These are phyloP conservation scores for Boleophthalmus pectinirostris DNA, from an alignment of 2,113 vertebrate species.

Conservation along the genomic window DNA sequence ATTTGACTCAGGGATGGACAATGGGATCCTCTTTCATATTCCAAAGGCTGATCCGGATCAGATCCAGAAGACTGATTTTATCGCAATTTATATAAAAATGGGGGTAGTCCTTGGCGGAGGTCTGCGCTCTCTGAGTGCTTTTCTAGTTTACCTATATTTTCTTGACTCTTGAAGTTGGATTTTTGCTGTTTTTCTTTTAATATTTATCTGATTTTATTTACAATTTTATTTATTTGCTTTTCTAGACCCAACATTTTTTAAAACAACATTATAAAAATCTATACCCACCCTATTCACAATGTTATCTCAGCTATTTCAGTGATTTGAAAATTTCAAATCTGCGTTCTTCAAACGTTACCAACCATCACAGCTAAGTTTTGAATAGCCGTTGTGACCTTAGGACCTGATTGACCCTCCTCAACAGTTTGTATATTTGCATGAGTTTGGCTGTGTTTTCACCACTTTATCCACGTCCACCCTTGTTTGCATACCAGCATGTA, in stretches of 20 bases:
- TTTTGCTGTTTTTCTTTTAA: too few relatives aligned
- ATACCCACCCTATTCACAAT: neutral
- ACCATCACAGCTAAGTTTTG: neutral
- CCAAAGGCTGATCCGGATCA: too few relatives aligned
- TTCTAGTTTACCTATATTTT: too few relatives aligned
- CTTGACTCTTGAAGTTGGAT: too few relatives aligned
- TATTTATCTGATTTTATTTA: neutral
- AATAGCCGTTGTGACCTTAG: neutral
- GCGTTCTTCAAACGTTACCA: neutral
- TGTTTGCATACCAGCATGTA: slow-evolving; percentile 55
- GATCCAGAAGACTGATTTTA: too few relatives aligned
- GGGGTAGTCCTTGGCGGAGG: too few relatives aligned
- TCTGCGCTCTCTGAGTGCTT: too few relatives aligned
- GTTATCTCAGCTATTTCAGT: neutral
- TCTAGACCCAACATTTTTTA: neutral
- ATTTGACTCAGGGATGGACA: too few relatives aligned
- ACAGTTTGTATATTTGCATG: slow-evolving; percentile 39
- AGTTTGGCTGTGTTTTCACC: slow-evolving; percentile 10
- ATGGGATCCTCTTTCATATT: too few relatives aligned
- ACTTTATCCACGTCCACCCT: slow-evolving; percentile 24
- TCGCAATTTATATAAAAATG: too few relatives aligned
- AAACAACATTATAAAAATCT: neutral
- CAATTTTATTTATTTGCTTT: neutral
- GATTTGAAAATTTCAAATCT: neutral
- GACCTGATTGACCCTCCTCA: slow-evolving; percentile 19